phyloP scores from a whole-genome alignment of 2,888 invertebrate species.

The Eupithecia inturbata region DNA sequence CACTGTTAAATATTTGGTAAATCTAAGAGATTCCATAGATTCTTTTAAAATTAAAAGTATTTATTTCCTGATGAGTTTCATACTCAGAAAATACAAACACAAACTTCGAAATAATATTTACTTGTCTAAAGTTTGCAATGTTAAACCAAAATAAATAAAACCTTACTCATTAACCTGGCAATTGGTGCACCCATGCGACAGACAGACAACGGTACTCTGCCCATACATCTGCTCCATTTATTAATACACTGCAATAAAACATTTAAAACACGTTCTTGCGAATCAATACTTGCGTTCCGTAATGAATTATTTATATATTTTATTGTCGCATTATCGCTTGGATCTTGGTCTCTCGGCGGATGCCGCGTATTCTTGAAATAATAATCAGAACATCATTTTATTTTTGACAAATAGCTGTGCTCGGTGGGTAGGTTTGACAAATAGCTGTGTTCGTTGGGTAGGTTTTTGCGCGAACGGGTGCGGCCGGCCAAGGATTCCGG shows the following conservation, averaged over 20 bases:
- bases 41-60: too few relatives aligned
- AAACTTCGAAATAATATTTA: not conserved
- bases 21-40: not conserved
- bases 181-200: slow-evolving; percentile 59
- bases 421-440: slow-evolving; percentile 73
- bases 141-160: not conserved
- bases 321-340: slow-evolving; percentile 81
- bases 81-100: not conserved
- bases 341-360: slow-evolving; percentile 65
- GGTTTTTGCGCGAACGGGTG: slow-evolving; percentile 63
- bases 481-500: slow-evolving; percentile 56
- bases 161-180: slow-evolving; percentile 70
- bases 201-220: slow-evolving; percentile 50
- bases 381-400: slow-evolving; percentile 81
- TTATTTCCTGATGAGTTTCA: too few relatives aligned
- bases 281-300: slow-evolving; percentile 75
- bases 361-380: slow-evolving; percentile 70
- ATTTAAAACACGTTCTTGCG: slow-evolving; percentile 83
- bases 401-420: slow-evolving; percentile 82
- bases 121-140: not conserved
- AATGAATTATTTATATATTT: slow-evolving; percentile 83
- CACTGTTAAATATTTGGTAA: not conserved
- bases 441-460: slow-evolving; percentile 70
- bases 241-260: slow-evolving; percentile 79
- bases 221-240: slow-evolving; percentile 79